A percentile compares a stretch with the other conserved stretches of the same genome.
Conservation (phyloP, 1,140 invertebrate species). For the Calosoma granatense region DNA sequence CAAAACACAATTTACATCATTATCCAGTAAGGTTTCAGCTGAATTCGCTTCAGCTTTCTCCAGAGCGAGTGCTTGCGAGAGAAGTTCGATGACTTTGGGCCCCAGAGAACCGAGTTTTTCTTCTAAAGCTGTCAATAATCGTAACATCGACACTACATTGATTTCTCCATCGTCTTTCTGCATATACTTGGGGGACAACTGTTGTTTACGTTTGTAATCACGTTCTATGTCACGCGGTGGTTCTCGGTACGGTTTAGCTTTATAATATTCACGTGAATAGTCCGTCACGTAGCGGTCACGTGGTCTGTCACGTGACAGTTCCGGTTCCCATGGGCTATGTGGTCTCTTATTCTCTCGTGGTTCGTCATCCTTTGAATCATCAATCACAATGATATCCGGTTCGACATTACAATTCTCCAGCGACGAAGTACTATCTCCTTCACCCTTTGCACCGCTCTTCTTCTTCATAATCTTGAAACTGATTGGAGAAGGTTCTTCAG, state of each 20-base stretch:
- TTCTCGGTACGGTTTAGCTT: neutral
- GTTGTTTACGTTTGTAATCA: constrained; percentile 29
- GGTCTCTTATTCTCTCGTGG: constrained; percentile 17
- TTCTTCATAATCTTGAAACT: constrained; percentile 27
- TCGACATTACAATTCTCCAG: neutral
- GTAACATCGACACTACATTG: constrained; percentile 57
- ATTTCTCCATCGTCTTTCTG: constrained; percentile 32
- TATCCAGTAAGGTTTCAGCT: constrained; percentile 57
- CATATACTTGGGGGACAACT: neutral
- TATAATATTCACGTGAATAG: neutral
- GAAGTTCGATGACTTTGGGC: constrained; percentile 60
- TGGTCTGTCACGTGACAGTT: constrained; percentile 11
- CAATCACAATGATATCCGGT: constrained; percentile 28
- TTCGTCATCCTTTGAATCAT: constrained; percentile 27
- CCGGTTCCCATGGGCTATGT: constrained; percentile 30
- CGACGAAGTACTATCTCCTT: constrained; percentile 10
- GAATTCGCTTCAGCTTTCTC: constrained; percentile 65
- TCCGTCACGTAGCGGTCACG: neutral
- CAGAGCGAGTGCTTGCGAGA: constrained; percentile 62
- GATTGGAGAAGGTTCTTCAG: constrained; percentile 28
- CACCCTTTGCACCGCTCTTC: constrained; percentile 14
- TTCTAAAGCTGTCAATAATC: constrained; percentile 67
- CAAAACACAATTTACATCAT: constrained; percentile 58
- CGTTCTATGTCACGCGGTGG: constrained; percentile 4
- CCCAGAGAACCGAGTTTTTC: constrained; percentile 68